Evolutionary conservation across 2,888 invertebrate species (phyloP).

Genomic region (Dimorphilus gyrociliatus): DNA sequence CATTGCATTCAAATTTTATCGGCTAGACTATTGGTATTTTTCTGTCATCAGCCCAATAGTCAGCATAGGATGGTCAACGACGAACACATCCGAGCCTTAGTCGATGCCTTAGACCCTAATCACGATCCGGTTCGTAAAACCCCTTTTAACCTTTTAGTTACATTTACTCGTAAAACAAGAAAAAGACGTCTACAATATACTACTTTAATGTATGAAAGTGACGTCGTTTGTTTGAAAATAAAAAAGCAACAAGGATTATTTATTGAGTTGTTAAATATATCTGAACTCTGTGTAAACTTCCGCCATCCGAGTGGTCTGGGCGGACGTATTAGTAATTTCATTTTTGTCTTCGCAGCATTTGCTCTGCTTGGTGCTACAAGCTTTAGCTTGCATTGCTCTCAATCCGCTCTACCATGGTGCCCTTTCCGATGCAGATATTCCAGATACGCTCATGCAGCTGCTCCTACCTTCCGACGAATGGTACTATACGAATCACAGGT

Average conservation of each 20-base stretch:
- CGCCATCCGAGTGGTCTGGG: too few species aligned
- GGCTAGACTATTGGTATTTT: conserved; percentile 45
- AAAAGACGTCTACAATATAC: too few species aligned
- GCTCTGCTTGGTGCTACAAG: conserved; percentile 47
- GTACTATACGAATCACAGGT: conserved; percentile 52
- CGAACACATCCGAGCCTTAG: conserved; percentile 45
- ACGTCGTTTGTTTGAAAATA: too few species aligned
- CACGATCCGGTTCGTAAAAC: conserved; percentile 45
- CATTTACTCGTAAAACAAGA: too few species aligned
- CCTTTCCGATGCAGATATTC: conserved; percentile 45
- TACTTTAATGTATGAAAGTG: too few species aligned
- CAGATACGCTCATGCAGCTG: conserved; percentile 47
- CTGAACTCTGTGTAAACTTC: too few species aligned
- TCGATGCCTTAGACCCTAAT: conserved; percentile 47
- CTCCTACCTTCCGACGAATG: conserved; percentile 50
- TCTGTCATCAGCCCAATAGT: conserved; percentile 44
- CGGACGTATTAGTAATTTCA: neutral
- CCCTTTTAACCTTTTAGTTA: neutral
- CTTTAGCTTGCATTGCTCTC: conserved; percentile 45
- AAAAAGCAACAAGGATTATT: too few species aligned
- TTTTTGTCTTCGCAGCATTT: conserved; percentile 42
- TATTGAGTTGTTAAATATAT: too few species aligned
- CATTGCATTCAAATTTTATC: conserved; percentile 47
- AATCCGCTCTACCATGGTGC: conserved; percentile 44
- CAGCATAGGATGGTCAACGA: conserved; percentile 44